Base-by-base conservation (phyloP, 2,113 vertebrate species). In the Haemorhous mexicanus region DNA sequence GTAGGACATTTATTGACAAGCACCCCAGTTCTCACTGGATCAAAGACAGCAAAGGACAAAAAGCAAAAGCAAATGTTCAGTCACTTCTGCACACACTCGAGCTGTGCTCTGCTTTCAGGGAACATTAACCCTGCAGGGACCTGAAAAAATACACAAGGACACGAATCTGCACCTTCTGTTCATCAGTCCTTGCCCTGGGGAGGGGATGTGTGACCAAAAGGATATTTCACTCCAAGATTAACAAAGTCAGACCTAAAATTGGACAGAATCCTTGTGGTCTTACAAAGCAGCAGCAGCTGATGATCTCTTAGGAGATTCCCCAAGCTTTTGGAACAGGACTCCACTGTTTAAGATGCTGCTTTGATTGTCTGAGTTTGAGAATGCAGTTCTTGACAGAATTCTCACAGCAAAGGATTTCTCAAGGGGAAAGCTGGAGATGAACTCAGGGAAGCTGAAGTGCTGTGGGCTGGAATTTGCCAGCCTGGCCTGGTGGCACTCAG, bases 161-260 rank as follows among this genome's bases (percentile, higher is more conserved):
- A 66, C 0, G 0, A 2, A 26, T 43, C 35, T 69, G 56, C 43
- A 47, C 47, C 49, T 83, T 12, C 52, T 66, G 66, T 1, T 33
- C 39, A 53, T 30, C 56, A 62, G 30, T 8, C 47, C 64, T 61
- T 61, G 68, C 22, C 37, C 39, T n/a, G 41, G 1, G 53, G 49
- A 53, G n/a, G 32, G 10, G 11, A 41, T 9, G 37, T 27, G 41
- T 17, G 33, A 79, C 32, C 33, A 72, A 37, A 3, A 61, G 35
- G 44, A 1, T 8, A 24, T 49, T 85, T 66, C 58, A 73, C 28
- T 28, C 16, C 23, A 33, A 66, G 32, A 79, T 41, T 52, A 73
- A 82, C 37, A 47, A 80, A 72, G 28, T 37, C 56, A 70, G 26
- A 55, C 21, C 43, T 70, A 67, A 43, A 72, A 16, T 1, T 68